A percentile compares a stretch with the other conserved stretches of the same genome.
These are phyloP conservation scores for Morpho helenor DNA, from an alignment of 2,888 invertebrate species.

Conservation along the genomic window DNA sequence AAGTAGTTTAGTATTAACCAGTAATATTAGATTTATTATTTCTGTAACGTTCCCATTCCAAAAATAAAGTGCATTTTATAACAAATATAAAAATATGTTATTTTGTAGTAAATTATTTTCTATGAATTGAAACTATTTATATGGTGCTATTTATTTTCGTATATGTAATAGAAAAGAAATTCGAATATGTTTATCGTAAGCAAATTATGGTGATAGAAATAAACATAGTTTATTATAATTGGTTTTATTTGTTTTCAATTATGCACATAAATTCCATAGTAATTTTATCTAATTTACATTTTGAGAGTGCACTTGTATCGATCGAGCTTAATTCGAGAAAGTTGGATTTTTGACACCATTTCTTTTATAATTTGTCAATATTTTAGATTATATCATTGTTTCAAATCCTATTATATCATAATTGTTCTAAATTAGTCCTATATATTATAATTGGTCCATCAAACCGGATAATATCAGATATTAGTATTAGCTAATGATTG, in stretches of 20 bases:
- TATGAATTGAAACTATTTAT: not conserved
- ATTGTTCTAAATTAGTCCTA: too few relatives aligned
- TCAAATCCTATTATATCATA: too few relatives aligned
- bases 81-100: not conserved
- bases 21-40: not conserved
- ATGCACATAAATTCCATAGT: not conserved
- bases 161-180: conserved; percentile 1
- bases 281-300: too few relatives aligned
- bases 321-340: too few relatives aligned
- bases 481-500: too few relatives aligned
- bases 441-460: too few relatives aligned
- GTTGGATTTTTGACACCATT: too few relatives aligned
- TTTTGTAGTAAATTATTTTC: not conserved
- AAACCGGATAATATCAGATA: too few relatives aligned
- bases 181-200: conserved; percentile 8
- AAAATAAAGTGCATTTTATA: conserved; percentile 4
- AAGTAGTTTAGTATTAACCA: conserved; percentile 5
- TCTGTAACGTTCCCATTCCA: conserved; percentile 6
- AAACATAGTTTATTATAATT: conserved; percentile 2
- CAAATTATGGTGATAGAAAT: conserved; percentile 1
- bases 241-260: not conserved
- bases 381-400: too few relatives aligned
- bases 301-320: too few relatives aligned
- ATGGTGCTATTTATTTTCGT: conserved; percentile 7
- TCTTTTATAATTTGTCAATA: too few relatives aligned